A percentile compares a stretch with the other conserved stretches of the same genome.
phyloP scores from a whole-genome alignment of 2,113 vertebrate species.

The Paradoxurus hermaphroditus region DNA sequence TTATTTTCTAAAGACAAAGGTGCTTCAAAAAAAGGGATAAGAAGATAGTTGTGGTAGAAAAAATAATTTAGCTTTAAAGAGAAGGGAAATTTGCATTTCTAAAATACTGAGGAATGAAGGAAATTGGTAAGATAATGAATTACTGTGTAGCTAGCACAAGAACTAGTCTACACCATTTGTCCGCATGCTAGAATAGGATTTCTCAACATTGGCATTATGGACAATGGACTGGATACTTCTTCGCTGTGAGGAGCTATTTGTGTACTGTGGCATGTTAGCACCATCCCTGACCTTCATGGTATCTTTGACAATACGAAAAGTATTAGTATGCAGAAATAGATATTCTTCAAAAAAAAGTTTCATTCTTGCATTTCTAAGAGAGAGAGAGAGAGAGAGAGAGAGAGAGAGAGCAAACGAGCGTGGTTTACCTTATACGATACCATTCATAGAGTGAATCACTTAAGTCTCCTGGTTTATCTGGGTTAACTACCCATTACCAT shows the following conservation, averaged over 20 bases:
- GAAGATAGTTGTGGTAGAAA: not conserved
- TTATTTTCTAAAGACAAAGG: slow-evolving; percentile 18
- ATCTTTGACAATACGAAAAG: not conserved
- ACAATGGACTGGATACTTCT: not conserved
- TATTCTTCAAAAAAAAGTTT: not conserved
- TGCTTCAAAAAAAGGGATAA: not conserved
- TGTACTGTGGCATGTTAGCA: not conserved
- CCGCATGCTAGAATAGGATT: not conserved
- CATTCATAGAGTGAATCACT: not conserved
- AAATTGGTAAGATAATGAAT: not conserved
- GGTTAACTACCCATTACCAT: not conserved
- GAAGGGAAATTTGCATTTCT: not conserved
- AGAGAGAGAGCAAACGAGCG: not conserved
- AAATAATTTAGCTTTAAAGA: not conserved
- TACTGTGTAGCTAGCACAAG: not conserved
- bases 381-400: not conserved
- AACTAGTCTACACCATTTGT: not conserved
- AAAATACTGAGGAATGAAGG: not conserved
- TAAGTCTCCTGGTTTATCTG: not conserved
- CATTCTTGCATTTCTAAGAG: not conserved
- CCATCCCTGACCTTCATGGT: not conserved
- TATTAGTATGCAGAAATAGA: not conserved
- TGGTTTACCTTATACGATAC: not conserved
- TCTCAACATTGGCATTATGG: not conserved
- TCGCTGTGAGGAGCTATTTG: not conserved